These are phyloP conservation scores for Antheraea assamensis DNA, from an alignment of 2,888 invertebrate species.

Conservation along the genomic window DNA sequence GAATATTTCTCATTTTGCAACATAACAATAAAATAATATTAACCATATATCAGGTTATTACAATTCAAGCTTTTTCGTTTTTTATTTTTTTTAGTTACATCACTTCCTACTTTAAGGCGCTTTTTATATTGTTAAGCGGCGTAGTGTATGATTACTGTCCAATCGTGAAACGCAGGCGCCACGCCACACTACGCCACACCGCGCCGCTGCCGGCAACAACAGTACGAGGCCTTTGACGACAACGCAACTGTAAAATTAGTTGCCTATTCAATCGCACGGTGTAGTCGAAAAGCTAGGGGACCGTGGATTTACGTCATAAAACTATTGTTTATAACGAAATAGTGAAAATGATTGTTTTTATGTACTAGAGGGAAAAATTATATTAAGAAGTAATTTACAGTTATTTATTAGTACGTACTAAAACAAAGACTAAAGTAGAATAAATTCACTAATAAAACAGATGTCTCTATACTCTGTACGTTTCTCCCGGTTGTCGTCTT, in stretches of 20 bases:
- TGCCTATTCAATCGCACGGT: slow-evolving; percentile 53
- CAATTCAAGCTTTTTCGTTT: neutral
- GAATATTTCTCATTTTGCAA: too few relatives aligned
- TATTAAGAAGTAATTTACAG: too few relatives aligned
- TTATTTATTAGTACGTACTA: too few relatives aligned
- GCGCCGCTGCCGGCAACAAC: slow-evolving; percentile 53
- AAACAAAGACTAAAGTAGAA: too few relatives aligned
- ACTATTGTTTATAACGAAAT: too few relatives aligned
- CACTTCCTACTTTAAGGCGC: neutral
- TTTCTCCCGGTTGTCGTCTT: too few relatives aligned
- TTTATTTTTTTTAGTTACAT: neutral
- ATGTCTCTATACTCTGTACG: too few relatives aligned
- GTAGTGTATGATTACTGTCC: slow-evolving; percentile 26
- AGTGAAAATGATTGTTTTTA: too few relatives aligned
- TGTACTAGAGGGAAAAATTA: too few relatives aligned
- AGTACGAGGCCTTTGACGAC: slow-evolving; percentile 62
- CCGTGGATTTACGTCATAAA: neutral
- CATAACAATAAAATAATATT: too few relatives aligned
- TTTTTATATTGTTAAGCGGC: neutral
- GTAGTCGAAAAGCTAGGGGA: slow-evolving; percentile 27
- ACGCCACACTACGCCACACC: slow-evolving; percentile 40
- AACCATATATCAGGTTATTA: too few relatives aligned
- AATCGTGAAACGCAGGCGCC: slow-evolving; percentile 25
- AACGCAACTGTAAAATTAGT: slow-evolving; percentile 69
- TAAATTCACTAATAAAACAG: too few relatives aligned